Conservation (phyloP, 2,113 vertebrate genomes). For the Nyctibius bracteatus region DNA sequence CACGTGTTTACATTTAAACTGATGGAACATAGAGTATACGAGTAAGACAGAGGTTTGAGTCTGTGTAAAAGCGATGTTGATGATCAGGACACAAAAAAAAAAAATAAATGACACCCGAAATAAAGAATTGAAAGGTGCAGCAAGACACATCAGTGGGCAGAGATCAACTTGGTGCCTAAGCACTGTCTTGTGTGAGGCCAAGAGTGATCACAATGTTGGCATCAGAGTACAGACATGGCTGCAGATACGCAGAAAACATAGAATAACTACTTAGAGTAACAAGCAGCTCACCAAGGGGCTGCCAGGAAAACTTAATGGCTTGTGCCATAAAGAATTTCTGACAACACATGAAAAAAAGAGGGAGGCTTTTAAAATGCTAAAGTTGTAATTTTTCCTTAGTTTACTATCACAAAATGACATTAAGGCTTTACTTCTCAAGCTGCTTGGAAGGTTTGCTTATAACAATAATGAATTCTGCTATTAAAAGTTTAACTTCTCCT, state of each 20-base stretch:
- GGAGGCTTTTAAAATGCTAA: neutral
- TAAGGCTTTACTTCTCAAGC: neutral
- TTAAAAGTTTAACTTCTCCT: neutral
- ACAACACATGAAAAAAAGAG: neutral
- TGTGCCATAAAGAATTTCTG: neutral
- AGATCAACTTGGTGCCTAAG: neutral
- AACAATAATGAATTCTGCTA: neutral
- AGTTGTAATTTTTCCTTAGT: neutral
- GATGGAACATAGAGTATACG: neutral
- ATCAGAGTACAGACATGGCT: neutral
- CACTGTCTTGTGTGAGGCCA: neutral
- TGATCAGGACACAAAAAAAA: fast-evolving
- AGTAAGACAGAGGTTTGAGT: neutral
- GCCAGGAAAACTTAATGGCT: neutral
- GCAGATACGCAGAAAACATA: neutral
- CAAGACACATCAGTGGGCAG: neutral
- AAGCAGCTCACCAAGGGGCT: neutral
- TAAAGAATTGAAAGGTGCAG: neutral
- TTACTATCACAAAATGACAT: neutral
- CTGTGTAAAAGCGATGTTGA: neutral
- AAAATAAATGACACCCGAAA: neutral
- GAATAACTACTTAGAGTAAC: neutral
- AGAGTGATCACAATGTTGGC: neutral
- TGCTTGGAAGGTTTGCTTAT: neutral
- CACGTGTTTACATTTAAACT: neutral